Percentiles rank a stretch among this genome's conserved stretches.
Conservation (phyloP, 2,113 vertebrate genomes). For the Setophaga coronata region DNA sequence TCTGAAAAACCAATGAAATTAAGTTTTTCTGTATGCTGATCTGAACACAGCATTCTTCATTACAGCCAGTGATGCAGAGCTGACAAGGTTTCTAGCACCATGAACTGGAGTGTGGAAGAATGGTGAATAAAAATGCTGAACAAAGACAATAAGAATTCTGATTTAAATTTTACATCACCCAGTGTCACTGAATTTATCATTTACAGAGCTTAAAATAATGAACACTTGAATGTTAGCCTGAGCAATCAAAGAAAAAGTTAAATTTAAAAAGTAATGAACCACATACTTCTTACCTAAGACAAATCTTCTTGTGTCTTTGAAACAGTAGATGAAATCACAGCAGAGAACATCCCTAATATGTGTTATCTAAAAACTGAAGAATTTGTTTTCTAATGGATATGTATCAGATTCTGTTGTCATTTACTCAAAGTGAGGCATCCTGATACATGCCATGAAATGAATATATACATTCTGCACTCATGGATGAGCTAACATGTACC, state of each 20-base stretch:
- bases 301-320: background rate
- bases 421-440: background rate
- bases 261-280: background rate
- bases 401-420: background rate
- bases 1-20: background rate
- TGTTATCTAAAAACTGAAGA: background rate
- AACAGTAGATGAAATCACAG: background rate
- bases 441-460: background rate
- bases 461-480: background rate
- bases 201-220: background rate
- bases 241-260: background rate
- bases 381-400: background rate
- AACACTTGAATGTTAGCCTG: background rate
- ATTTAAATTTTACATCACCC: background rate
- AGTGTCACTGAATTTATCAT: background rate
- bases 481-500: background rate
- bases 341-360: background rate
- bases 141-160: background rate
- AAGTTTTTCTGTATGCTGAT: background rate
- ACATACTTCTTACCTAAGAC: background rate
- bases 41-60: background rate
- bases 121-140: background rate
- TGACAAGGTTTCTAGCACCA: background rate
- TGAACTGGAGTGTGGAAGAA: background rate
- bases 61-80: background rate